Percentiles rank a stretch among this genome's conserved stretches.
Evolutionary conservation across 37 sponge, comb jelly and placozoan species (phyloP).

Genomic region (Cladorhizidae sp.): DNA sequence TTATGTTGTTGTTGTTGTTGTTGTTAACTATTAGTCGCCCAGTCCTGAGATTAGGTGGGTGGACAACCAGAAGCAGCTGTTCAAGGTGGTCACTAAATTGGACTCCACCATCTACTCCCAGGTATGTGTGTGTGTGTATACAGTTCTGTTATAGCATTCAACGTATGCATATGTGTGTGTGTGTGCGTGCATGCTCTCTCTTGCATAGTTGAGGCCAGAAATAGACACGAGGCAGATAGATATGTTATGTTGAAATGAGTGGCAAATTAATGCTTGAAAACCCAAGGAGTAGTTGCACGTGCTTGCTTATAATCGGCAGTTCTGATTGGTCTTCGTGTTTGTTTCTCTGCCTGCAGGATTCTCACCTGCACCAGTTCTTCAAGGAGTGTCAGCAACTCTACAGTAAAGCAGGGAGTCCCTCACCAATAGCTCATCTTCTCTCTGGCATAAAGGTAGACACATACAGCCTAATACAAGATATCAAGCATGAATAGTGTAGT

Average conservation of each 20-base stretch:
- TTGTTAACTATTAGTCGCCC: conserved; percentile 13
- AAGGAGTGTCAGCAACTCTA: conserved; percentile 14
- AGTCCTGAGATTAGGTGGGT: conserved; percentile 75
- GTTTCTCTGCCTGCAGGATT: background rate
- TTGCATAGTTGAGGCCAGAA: no score
- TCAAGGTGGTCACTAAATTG: conserved; percentile 54
- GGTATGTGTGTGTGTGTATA: conserved; percentile 29
- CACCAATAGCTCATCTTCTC: conserved; percentile 20
- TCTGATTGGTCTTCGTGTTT: no score
- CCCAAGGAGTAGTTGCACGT: no score
- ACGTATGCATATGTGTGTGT: background rate
- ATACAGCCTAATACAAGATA: background rate
- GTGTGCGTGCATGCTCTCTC: no score
- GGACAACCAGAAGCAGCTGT: conserved; percentile 71
- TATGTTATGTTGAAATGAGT: no score
- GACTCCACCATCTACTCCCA: conserved; percentile 81
- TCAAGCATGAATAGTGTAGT: no score
- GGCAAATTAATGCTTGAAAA: no score
- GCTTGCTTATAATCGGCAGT: no score
- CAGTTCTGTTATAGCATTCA: background rate
- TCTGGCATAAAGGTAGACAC: conserved; percentile 15
- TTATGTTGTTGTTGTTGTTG: background rate
- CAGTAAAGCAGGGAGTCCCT: background rate
- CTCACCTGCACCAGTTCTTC: conserved; percentile 5
- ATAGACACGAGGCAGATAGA: no score